These are phyloP conservation scores for Furnarius figulus DNA, from an alignment of 2,113 vertebrate genomes.

Conservation along the genomic window DNA sequence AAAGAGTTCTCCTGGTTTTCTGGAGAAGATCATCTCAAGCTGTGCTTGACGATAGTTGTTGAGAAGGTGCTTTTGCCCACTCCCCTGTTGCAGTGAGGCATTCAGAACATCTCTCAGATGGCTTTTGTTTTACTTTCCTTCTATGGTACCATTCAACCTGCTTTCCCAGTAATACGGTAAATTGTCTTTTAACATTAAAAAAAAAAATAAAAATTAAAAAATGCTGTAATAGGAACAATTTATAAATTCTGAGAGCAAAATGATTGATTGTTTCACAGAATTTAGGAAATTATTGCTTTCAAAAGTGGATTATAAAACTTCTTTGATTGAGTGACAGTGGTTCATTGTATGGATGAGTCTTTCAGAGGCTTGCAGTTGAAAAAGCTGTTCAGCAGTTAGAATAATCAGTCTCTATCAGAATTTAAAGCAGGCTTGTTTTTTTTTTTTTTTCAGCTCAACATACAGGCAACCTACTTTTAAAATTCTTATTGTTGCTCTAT, in stretches of 20 bases:
- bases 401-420: constrained; percentile 8
- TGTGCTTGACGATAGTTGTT: neutral
- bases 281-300: constrained; percentile 66
- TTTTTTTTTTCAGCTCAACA: neutral
- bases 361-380: constrained; percentile 1
- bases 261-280: constrained; percentile 52
- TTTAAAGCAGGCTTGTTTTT: neutral
- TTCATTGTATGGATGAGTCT: constrained; percentile 39
- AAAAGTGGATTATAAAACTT: constrained; percentile 42
- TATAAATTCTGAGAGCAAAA: constrained; percentile 34
- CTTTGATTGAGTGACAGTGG: constrained; percentile 64
- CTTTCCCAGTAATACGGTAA: constrained; percentile 63
- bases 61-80: neutral
- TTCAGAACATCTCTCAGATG: constrained; percentile 39
- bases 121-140: constrained; percentile 61
- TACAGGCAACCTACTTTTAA: neutral
- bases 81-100: neutral
- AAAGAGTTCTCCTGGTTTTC: neutral
- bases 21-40: neutral
- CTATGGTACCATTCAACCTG: constrained; percentile 32
- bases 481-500: neutral
- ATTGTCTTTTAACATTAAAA: constrained; percentile 47
- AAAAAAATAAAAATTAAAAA: neutral
- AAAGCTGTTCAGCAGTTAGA: constrained; percentile 34
- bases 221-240: constrained; percentile 15